Evolutionary conservation across 2,797 vertebrate species (phyloP).

Genomic region (Pseudomugil tenellus): DNA sequence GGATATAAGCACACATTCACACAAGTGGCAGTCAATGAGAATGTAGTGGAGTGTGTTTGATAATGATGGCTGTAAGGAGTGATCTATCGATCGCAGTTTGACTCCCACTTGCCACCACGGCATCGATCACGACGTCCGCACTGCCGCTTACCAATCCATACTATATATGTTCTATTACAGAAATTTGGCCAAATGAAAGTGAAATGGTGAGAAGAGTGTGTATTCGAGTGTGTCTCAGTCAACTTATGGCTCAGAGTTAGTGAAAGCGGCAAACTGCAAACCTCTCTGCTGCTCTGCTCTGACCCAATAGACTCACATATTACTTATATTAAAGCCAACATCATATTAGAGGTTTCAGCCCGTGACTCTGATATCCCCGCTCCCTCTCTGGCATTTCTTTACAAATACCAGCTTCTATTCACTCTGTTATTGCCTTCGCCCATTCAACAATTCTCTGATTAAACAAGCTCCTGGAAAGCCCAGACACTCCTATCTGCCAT

Average conservation of each 20-base stretch:
- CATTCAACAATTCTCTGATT: slow-evolving; percentile 77
- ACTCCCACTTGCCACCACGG: slow-evolving; percentile 33
- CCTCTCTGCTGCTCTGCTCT: slow-evolving; percentile 38
- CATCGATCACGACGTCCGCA: slow-evolving; percentile 47
- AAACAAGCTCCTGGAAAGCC: slow-evolving; percentile 73
- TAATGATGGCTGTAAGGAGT: slow-evolving; percentile 49
- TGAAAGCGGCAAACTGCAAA: slow-evolving; percentile 16
- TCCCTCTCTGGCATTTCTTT: slow-evolving; percentile 81
- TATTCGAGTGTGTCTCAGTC: slow-evolving; percentile 26
- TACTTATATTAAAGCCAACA: slow-evolving; percentile 66
- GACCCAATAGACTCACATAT: slow-evolving; percentile 55
- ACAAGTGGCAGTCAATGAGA: slow-evolving; percentile 50
- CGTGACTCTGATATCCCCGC: slow-evolving; percentile 67
- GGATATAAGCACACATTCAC: slow-evolving; percentile 37
- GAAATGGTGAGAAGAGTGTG: slow-evolving; percentile 13
- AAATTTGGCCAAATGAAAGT: slow-evolving; percentile 33
- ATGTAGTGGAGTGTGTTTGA: slow-evolving; percentile 42
- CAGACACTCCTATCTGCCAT: slow-evolving; percentile 75
- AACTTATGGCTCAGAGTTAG: slow-evolving; percentile 10
- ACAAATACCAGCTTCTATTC: slow-evolving; percentile 81
- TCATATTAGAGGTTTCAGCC: slow-evolving; percentile 66
- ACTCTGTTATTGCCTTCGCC: slow-evolving; percentile 76
- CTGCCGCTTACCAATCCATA: slow-evolving; percentile 39
- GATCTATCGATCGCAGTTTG: slow-evolving; percentile 64
- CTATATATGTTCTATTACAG: slow-evolving; percentile 31